These are phyloP conservation scores for Smutsia temminckii DNA, from an alignment of 2,797 vertebrate genomes.

Conservation along the genomic window DNA sequence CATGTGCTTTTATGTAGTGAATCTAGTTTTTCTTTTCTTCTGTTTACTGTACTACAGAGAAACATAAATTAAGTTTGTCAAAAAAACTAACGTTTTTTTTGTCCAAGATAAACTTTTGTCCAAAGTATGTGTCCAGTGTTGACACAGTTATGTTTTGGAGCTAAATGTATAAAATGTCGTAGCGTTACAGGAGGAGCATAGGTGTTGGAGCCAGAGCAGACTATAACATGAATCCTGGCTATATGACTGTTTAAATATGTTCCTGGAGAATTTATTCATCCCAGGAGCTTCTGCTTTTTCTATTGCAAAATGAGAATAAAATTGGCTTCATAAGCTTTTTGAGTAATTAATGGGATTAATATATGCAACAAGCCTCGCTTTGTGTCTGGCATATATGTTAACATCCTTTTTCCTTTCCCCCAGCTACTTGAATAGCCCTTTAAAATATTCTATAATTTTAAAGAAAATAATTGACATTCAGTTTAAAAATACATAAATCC, in stretches of 20 bases:
- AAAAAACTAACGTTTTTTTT: constrained; percentile 21
- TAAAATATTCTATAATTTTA: background rate
- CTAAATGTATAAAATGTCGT: background rate
- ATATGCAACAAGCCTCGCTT: background rate
- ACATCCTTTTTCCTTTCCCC: background rate
- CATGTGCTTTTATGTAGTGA: background rate
- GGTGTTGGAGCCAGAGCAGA: background rate
- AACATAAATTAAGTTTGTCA: background rate
- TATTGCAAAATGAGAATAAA: background rate
- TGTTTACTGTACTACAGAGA: background rate
- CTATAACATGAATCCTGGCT: background rate
- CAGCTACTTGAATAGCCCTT: background rate
- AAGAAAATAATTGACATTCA: background rate
- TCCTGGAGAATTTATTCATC: background rate
- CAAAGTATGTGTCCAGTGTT: background rate
- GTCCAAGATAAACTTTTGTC: background rate
- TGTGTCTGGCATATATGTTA: background rate
- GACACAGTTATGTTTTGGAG: background rate
- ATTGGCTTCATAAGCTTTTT: background rate
- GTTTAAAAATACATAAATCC: background rate
- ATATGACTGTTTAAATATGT: background rate
- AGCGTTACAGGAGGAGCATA: background rate
- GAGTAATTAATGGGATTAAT: background rate
- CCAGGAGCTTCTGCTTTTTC: background rate
- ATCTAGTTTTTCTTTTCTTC: background rate